Base-by-base conservation (phyloP, 2,797 vertebrate genomes). In the Geotrypetes seraphini region DNA sequence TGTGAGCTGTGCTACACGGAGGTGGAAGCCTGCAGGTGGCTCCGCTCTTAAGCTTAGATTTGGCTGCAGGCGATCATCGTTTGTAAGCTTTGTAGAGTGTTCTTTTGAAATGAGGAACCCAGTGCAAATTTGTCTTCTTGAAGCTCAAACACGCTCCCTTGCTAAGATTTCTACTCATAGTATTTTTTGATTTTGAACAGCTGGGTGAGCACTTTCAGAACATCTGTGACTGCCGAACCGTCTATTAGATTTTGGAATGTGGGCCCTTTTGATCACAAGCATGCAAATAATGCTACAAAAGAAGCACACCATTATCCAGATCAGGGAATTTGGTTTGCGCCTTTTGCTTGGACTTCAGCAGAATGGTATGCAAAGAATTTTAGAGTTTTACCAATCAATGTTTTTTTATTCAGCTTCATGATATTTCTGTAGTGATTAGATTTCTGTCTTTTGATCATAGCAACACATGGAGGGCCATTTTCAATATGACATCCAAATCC, bases 91-190 rank as follows among this genome's bases (percentile, higher is more conserved):
- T 75, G 49, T 62, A 53, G 73, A 77, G 53, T 60, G 31, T 60
- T 69, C 73, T 66, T 80, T 58, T 60, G 77, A 74, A 70, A 75
- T 34, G 42, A 44, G 45, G 41, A 54, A 60, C 49, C 35, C 54
- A 57, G 78, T 69, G 66, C 63, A 75, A 73, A 73, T 69, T 36
- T 48, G 38, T 43, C 46, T 47, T 40, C 48, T 57, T 57, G 45
- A 63, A 64, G 64, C 58, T 41, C 33, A 60, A 63, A 58, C 40
- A 44, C 56, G 19, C 25, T 23, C 10, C 52, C 49, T 71, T 70
- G 31, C 40, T 52, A 58, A 65, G 20, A 25, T 38, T 42, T 67
- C 47, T 40, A 15, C 29, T 56, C 17, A 16, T 7, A 28, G n/a
- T n/a, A n/a, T n/a, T n/a, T n/a, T n/a, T n/a, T n/a, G n/a, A n/a